These are phyloP conservation scores for Drosophila anceps DNA, from an alignment of 2,888 invertebrate genomes.

Conservation along the genomic window DNA sequence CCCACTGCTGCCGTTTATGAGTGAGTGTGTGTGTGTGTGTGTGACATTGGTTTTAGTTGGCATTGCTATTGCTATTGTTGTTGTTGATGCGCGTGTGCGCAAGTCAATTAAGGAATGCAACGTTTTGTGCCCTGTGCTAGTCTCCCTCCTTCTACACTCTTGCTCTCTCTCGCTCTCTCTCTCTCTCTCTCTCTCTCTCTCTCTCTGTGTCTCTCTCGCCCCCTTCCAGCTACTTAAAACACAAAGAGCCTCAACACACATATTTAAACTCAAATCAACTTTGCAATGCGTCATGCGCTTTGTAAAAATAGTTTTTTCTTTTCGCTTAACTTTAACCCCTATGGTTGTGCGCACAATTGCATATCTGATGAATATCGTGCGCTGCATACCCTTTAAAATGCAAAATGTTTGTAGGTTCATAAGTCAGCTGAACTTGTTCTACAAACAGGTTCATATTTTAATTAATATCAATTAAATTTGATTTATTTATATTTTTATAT, in stretches of 20 bases:
- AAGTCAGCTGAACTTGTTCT: neutral
- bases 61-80: slow-evolving; percentile 44
- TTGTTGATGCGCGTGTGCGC: slow-evolving; percentile 67
- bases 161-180: neutral
- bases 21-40: slow-evolving; percentile 33
- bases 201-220: neutral
- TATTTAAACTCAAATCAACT: slow-evolving; percentile 39
- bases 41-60: slow-evolving; percentile 62
- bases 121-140: slow-evolving; percentile 22
- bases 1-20: slow-evolving; percentile 1
- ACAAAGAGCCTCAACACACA: slow-evolving; percentile 27
- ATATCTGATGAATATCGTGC: neutral
- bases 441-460: neutral
- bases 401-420: neutral
- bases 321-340: slow-evolving; percentile 56
- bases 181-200: neutral
- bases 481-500: neutral
- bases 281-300: slow-evolving; percentile 63
- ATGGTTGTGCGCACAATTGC: slow-evolving; percentile 6
- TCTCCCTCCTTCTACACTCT: neutral
- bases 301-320: slow-evolving; percentile 55
- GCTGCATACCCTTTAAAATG: slow-evolving; percentile 11
- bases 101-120: slow-evolving; percentile 74
- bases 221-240: slow-evolving; percentile 7
- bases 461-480: neutral